Percentiles rank a stretch among this genome's conserved stretches.
phyloP scores from a whole-genome alignment of 2,113 vertebrate genomes.

The Chlorodrepanis virens region DNA sequence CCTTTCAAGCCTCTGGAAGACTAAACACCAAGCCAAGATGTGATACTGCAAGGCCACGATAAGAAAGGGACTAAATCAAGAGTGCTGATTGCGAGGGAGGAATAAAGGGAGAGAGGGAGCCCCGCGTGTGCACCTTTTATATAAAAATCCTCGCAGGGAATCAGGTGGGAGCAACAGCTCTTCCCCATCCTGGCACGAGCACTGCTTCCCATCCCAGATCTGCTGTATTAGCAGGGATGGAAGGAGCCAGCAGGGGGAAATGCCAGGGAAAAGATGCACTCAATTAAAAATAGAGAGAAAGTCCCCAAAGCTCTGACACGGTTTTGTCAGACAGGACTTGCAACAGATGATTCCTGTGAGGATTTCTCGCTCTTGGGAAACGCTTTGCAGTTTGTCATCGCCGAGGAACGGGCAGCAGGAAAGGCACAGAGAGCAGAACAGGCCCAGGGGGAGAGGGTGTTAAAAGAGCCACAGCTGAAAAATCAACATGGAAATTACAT shows the following conservation, averaged over 20 bases:
- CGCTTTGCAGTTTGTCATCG: conserved; percentile 14
- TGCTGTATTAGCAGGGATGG: background rate
- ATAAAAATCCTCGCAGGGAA: background rate
- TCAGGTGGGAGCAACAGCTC: background rate
- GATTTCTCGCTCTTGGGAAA: conserved; percentile 48
- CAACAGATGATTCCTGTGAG: conserved; percentile 46
- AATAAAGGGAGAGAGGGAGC: background rate
- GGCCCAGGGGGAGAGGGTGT: background rate
- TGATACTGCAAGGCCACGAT: conserved; percentile 50
- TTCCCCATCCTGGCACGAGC: background rate
- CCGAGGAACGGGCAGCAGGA: background rate
- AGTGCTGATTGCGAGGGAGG: conserved; percentile 4
- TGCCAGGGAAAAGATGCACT: conserved; percentile 24
- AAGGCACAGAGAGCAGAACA: background rate
- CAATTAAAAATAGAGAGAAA: conserved; percentile 54
- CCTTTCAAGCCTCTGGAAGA: conserved; percentile 56
- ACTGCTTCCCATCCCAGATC: background rate
- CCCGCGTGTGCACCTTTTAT: background rate
- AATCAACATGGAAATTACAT: background rate
- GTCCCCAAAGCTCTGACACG: conserved; percentile 25
- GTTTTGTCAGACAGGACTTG: conserved; percentile 56
- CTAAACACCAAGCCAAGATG: conserved; percentile 59
- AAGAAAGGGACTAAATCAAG: conserved; percentile 33
- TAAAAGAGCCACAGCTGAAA: background rate
- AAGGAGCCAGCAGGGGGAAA: background rate